A percentile compares a stretch with the other conserved stretches of the same genome.
Conservation (phyloP, 2,888 invertebrate genomes). For the Cephus runcator region DNA sequence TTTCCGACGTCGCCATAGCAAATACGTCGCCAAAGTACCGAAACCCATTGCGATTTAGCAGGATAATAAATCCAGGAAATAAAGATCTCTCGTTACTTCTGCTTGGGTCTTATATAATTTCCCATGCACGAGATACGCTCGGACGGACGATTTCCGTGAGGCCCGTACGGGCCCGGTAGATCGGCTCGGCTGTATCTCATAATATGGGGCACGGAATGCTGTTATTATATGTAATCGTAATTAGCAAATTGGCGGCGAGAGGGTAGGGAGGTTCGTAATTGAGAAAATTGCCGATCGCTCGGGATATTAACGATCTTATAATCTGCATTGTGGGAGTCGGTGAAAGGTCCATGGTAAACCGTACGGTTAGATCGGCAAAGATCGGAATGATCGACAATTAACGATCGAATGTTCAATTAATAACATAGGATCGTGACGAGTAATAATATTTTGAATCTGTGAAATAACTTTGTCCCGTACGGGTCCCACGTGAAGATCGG, state of each 20-base stretch:
- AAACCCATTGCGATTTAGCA: not conserved
- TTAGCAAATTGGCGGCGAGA: not conserved
- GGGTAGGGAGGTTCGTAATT: not conserved
- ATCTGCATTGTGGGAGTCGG: constrained; percentile 56
- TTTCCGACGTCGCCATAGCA: not conserved
- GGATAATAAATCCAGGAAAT: not conserved
- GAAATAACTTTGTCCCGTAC: not conserved
- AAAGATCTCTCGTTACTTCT: not conserved
- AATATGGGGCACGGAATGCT: not conserved
- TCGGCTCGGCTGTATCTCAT: not conserved
- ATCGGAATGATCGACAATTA: not conserved
- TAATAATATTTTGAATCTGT: not conserved
- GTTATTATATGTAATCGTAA: not conserved
- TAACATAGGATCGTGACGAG: not conserved
- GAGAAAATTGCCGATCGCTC: constrained; percentile 7
- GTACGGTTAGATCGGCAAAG: not conserved
- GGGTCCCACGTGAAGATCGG: not conserved
- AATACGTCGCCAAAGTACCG: not conserved
- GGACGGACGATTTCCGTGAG: not conserved
- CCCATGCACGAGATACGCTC: not conserved
- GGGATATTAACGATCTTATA: constrained; percentile 53
- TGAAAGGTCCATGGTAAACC: constrained; percentile 37
- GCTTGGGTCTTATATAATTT: not conserved
- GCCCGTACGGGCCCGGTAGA: not conserved
- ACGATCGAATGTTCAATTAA: not conserved